Evolutionary conservation across 2,888 invertebrate species (phyloP), one percentile per base, ranked within the genome.

Genomic region (Agrotis exclamationis): DNA sequence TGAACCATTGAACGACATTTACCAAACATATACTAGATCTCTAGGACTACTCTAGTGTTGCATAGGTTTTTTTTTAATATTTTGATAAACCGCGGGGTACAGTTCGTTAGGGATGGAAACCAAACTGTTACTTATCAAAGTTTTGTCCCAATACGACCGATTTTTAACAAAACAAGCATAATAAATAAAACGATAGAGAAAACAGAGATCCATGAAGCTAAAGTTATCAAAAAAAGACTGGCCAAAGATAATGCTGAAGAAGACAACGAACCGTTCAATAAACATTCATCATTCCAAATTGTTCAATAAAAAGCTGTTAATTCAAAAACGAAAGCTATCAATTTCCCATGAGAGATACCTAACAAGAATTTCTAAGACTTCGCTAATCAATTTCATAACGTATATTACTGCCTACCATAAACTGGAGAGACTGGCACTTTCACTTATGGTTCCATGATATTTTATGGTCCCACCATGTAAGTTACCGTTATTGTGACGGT

Each of bases 341-440:
- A 65, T 66, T 83, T 80, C 83, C 78, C 82, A 84, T 72, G 51
- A 74, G 51, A 76, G 33, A 33, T 33, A 20, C n/a, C 56, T 48
- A 70, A 69, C 60, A 54, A 66, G 62, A 75, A 75, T 79, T 81
- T 79, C 71, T 76, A 70, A 63, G 53, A 65, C 28, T 60, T 53
- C 39, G 16, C 54, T 85, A 82, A 85, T 85, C 84, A 74, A 82
- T 84, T 84, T 78, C 76, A 70, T 79, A 83, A 79, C 76, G 63
- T 80, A 69, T 69, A 74, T 68, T 50, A 54, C 65, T 62, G 58
- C 54, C 13, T 58, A 64, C 48, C 59, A 81, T 79, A 72, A 74
- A 69, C 59, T 51, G 66, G 53, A 53, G 66, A 57, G 63, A 63
- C 60, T 62, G 33, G 45, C 51, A 84, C 84, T 85, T 85, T 85